Base-by-base conservation (phyloP, 2,888 invertebrate species). In the Eupithecia dodoneata region DNA sequence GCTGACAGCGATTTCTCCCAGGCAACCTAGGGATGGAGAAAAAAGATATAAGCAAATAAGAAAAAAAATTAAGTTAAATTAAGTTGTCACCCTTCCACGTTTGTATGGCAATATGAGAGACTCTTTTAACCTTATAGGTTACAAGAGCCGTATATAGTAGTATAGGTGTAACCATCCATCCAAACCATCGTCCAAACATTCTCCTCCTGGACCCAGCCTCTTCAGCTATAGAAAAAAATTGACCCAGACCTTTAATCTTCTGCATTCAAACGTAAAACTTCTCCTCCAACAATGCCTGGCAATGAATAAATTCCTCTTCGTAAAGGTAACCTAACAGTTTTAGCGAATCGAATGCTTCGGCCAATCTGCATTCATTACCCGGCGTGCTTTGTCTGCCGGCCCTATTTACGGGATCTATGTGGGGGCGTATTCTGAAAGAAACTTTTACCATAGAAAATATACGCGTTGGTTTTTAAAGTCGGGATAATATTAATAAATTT, bases 331-430 rank as follows among this genome's bases (percentile, higher is more conserved):
- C 81, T 85, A 87, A 88, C 87, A 86, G 83, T 86, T 88, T 87
- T 83, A 85, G 82, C 85, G 87, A 87, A 87, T 86, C 85, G 88
- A 87, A 87, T 85, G 86, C 82, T 80, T 81, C 73, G 74, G 80
- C 87, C 91, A 92, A 92, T 92, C 91, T 92, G 90, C 92, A 92
- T 92, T 89, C 89, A 91, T 92, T 91, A 89, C 88, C 79, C 82
- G 85, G 86, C 86, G 87, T 88, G 89, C 88, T 88, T 86, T 87
- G 88, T 87, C 85, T 85, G 85, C 80, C 76, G 71, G 83, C 82
- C 83, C 85, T 88, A 87, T 90, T 90, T 88, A 86, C 85, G 83
- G 82, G 84, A 85, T 86, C 86, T 83, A 84, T 85, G 83, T 81
- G 80, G 80, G 83, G 81, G 69, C 81, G 81, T 81, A 84, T 81